Base-by-base conservation (phyloP, 1,140 invertebrate species). In the Drosophila subobscura region DNA sequence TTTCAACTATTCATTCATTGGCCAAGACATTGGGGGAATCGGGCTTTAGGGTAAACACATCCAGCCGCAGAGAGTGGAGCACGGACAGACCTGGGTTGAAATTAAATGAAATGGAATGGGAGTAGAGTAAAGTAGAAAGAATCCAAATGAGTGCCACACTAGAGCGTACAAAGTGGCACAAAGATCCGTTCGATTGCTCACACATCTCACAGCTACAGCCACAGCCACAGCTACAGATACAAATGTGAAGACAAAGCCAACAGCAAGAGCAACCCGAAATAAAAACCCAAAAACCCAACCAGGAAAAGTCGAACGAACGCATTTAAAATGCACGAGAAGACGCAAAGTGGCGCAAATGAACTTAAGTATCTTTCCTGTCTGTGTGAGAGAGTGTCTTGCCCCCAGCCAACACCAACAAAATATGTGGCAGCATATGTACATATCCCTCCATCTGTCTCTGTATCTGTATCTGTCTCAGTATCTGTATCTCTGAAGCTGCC, bases 301-400 rank as follows among this genome's bases (percentile, higher is more conserved):
- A 45, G 42, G n/a, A 61, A 63, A 54, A 63, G 27, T 63, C 49
- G 42, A 77, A 47, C 45, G 52, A 64, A 53, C 71, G 49, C 71
- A 85, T 83, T 84, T 84, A 79, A 79, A 84, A 84, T 84, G 80
- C 79, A 76, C 46, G 61, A 70, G 40, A 50, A 42, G 29, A 55
- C 64, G 55, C 79, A 84, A 85, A 84, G 78, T 88, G 73, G 77
- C 83, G 74, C 77, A 86, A 86, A 86, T 88, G 81, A 86, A 86
- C 83, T 88, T 86, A 88, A 88, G 83, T 75, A 75, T 71, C 55
- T 71, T 45, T 73, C 72, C 72, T 57, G 72, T n/a, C n/a, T 77
- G 79, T 65, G 73, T 51, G 56, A 54, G 40, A 54, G 54, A 29
- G 63, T 57, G 76, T 59, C 77, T 72, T 37, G 29, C 29, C 29